Evolutionary conservation across 1,140 invertebrate genomes (phyloP), one percentile per base, ranked within the genome.

Genomic region (Venturia canescens): DNA sequence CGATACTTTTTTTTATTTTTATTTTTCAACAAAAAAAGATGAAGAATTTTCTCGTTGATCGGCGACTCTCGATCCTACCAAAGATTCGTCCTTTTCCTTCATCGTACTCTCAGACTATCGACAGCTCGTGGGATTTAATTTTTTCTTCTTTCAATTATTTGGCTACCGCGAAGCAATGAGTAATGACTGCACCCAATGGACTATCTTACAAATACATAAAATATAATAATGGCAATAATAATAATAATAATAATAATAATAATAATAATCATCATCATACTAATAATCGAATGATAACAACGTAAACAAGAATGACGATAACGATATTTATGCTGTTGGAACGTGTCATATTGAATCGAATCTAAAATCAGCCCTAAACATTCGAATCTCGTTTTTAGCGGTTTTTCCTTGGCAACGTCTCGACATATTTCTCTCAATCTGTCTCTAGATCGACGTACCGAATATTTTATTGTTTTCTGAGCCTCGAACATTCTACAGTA

Each of bases 121-220:
- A 44, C 38, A 13, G 7, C 13, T 44, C 7, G 38, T 11, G 7
- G 1, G 3, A 6, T 70, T 70, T 38, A 9, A 1, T 21, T n/a
- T 38, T 27, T 70, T 70, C n/a, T 48, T 72, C 13, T 44, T 44
- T 44, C 7, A 44, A 44, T 44, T 44, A 11, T 11, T 11, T 44
- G 38, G 38, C 38, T 44, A 44, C 7, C 38, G 38, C 38, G 38
- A 44, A 44, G 38, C 38, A 44, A 44, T 44, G 38, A 44, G 1
- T 44, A 44, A 44, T 44, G 13, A 44, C 38, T 70, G 5, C 38
- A 15, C 38, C 18, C 31, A 70, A n/a, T 70, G 67, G 38, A n/a
- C 67, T 70, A 70, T 18, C 67, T 34, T 70, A 70, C 38, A 70
- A 70, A 70, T 70, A 70, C 63, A 15, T 38, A 70, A 70, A 70